Evolutionary conservation across 2,113 vertebrate genomes (phyloP), one percentile per base, ranked within the genome.

Genomic region (Ameiurus melas): DNA sequence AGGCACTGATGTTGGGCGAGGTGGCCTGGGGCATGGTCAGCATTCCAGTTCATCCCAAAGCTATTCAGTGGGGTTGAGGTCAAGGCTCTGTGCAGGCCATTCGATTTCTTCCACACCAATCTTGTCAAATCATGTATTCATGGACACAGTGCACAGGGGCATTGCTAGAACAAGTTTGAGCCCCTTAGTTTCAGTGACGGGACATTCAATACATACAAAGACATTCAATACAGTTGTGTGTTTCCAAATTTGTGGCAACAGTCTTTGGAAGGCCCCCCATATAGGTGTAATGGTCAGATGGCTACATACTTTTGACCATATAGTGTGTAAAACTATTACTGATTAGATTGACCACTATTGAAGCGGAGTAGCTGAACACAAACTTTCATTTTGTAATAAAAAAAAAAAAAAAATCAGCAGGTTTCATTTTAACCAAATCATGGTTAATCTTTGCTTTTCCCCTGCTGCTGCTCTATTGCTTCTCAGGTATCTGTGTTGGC

Each of bases 401-500:
- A 20, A 64, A 10, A 39, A 39, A 4, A 39, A 39, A 39, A 43
- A 43, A 43, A 8, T 81, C 75, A 39, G 3, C 17, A 10, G 51
- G 57, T 13, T 33, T 62, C 8, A 80, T 58, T 82, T 82, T 25
- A 60, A 60, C 8, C 25, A 66, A 27, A 33, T 20, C 30, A 14
- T 3, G 19, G 0, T 81, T 58, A 57, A 58, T 81, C 27, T 3
- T 53, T n/a, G 13, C 25, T 78, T 39, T 13, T n/a, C 64, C 55
- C 30, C 57, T 71, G 39, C 22, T 58, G 20, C n/a, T 66, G 30
- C 27, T 87, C n/a, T 36, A 55, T 81, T 33, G n/a, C 55, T 78
- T 82, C 19, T 14, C 91, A 99, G 98, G 94, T 89, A 90, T 96
- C 7, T 99, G 97, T 86, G 60, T 98, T 53, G 97, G 93, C 53